Evolutionary conservation across 2,888 invertebrate species (phyloP), one percentile per base, ranked within the genome.

Genomic region (Orthosia incerta): DNA sequence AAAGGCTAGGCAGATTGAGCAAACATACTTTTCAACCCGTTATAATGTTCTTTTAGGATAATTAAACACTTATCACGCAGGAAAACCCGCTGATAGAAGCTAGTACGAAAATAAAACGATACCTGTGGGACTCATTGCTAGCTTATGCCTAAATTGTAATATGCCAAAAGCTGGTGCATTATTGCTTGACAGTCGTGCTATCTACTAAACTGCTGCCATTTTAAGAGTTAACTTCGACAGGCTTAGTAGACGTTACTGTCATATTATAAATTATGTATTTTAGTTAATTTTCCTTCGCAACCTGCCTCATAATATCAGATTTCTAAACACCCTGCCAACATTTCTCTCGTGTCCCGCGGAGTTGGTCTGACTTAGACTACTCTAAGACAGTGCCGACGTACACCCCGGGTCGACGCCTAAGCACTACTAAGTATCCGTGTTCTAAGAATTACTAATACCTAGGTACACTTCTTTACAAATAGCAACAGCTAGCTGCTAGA

Each of bases 331-430:
- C 75, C 45, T 80, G 84, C 57, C 81, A 61, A 71, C 50, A 70
- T 74, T 60, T 67, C 63, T 13, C 12, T n/a, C 20, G 20, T 55
- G 66, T 80, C 80, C 80, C 70, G 84, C 13, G 3, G 84, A 74
- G 80, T 71, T 65, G 60, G 12, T 71, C 26, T 26, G n/a, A 57
- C 26, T 71, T 23, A 3, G 20, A 66, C 50, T 70, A 18, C 46
- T 75, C 13, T 56, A 18, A 51, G 84, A 81, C 84, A 65, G 68
- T 65, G 80, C 55, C 23, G 84, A 76, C 68, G 5, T 80, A 67
- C 65, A 66, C 69, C 76, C 70, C 23, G 70, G 61, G 76, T 70
- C 26, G 76, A 74, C 18, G 80, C 31, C 53, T 68, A 51, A 68
- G 66, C 60, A 46, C 31, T 56, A 59, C 60, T 39, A 59, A 67